Evolutionary conservation across 2,113 vertebrate genomes (phyloP).

Genomic region (Odobenus rosmarus): DNA sequence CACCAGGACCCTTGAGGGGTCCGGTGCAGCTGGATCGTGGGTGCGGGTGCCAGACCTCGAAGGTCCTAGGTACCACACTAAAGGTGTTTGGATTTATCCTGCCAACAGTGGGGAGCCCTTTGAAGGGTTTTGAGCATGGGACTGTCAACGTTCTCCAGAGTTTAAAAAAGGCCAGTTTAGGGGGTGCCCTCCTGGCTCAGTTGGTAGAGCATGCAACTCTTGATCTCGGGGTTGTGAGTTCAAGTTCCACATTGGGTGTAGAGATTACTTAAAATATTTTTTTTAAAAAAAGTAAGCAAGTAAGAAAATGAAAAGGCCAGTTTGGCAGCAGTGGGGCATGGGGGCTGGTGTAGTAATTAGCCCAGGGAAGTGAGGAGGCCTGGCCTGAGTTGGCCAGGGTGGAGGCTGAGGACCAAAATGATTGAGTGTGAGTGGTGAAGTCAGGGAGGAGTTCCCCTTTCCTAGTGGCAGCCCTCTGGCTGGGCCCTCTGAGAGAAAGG

Average conservation of each 20-base stretch:
- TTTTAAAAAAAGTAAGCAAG: neutral
- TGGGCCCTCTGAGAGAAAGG: neutral
- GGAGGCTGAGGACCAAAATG: neutral
- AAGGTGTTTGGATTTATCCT: neutral
- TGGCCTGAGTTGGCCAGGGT: accelerated
- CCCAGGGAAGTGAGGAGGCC: neutral
- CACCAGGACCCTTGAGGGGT: accelerated
- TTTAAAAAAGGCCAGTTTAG: neutral
- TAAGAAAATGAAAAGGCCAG: neutral
- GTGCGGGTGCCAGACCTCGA: neutral
- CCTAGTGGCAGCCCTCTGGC: neutral
- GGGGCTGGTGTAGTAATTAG: neutral
- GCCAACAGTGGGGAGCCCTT: neutral
- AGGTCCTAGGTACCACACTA: no score
- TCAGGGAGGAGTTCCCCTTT: neutral
- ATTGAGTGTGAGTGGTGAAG: neutral
- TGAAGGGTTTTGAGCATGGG: neutral
- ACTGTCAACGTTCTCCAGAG: neutral
- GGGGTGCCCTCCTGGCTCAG: neutral
- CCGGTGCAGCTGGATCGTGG: neutral
- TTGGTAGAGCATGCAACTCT: neutral
- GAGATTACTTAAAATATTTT: neutral
- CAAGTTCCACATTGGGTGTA: neutral
- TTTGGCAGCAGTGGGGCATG: accelerated
- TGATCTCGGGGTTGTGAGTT: neutral